Conservation (phyloP, 2,888 invertebrate species). For the Agrotis exclamationis region DNA sequence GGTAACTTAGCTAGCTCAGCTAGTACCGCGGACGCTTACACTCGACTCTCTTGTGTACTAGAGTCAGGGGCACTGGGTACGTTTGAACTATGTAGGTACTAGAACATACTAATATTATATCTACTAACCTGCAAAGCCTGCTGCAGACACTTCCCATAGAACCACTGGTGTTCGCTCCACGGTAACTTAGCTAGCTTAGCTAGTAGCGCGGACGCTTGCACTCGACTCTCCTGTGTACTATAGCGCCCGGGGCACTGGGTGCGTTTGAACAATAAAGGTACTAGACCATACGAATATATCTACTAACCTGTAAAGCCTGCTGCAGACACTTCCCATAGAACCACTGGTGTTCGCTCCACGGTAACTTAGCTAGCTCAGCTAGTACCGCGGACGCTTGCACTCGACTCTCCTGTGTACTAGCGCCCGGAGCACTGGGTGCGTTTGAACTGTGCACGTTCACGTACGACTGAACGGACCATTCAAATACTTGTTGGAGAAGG, state of each 20-base stretch:
- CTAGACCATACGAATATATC: too few species aligned
- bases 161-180: slow-evolving; percentile 81
- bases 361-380: slow-evolving; percentile 70
- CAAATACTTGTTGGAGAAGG: slow-evolving; percentile 70
- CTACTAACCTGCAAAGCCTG: slow-evolving; percentile 73
- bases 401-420: slow-evolving; percentile 65
- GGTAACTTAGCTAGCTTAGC: slow-evolving; percentile 72
- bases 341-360: slow-evolving; percentile 82
- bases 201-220: slow-evolving; percentile 72
- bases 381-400: slow-evolving; percentile 73
- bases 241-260: neutral
- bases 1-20: slow-evolving; percentile 72
- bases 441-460: too few species aligned
- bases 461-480: too few species aligned
- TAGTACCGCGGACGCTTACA: slow-evolving; percentile 72
- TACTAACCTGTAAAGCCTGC: slow-evolving; percentile 73
- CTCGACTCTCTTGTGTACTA: slow-evolving; percentile 66
- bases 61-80: neutral
- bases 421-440: neutral
- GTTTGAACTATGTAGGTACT: slow-evolving; percentile 45
- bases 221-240: slow-evolving; percentile 68
- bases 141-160: slow-evolving; percentile 68
- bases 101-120: slow-evolving; percentile 78
- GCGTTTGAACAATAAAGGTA: too few species aligned
- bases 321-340: slow-evolving; percentile 70